Base-by-base conservation (phyloP, 2,113 vertebrate species). In the Sinocyclocheilus rhinocerous region DNA sequence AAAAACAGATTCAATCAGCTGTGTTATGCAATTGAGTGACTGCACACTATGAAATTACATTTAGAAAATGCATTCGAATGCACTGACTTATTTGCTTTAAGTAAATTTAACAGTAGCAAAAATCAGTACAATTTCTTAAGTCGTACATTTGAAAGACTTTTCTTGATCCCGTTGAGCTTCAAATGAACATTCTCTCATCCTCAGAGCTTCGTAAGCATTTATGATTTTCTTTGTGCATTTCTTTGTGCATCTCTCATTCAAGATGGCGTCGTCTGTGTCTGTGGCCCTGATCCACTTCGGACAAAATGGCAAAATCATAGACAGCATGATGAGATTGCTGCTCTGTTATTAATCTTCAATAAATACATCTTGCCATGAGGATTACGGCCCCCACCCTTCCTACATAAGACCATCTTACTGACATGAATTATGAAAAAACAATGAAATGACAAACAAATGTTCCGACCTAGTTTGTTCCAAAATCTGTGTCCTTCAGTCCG, bases 321-420 rank as follows among this genome's bases (percentile, higher is more conserved):
- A 93, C 90, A 93, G 93, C 91, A 91, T 95, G 95, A 96, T 95
- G 95, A 95, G 95, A 95, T 95, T 95, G 93, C 93, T 92, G 93
- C 92, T 91, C 85, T 89, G 90, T 94, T 95, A 96, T 96, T 95
- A 95, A 96, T 96, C 95, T 95, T 94, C 93, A 94, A 94, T 95
- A 95, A 96, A 96, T 95, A 94, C 94, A 95, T 95, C 94, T 95
- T 95, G 94, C 95, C 92, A 92, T 87, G 86, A 90, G 94, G 95
- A 96, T 95, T 96, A 95, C 91, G 87, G 90, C 92, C 90, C 91
- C 83, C 85, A 69, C 87, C 55, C 57, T 13, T 90, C 87, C 86
- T 87, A 92, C 92, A 94, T 90, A 87, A 90, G 84, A 69, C 84
- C 36, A 89, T 93, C 85, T 91, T 84, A 91, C 77, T 83, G 93